Percentiles rank a stretch among this genome's conserved stretches.
phyloP scores from a whole-genome alignment of 2,797 vertebrate species.

The Tangara arthus region DNA sequence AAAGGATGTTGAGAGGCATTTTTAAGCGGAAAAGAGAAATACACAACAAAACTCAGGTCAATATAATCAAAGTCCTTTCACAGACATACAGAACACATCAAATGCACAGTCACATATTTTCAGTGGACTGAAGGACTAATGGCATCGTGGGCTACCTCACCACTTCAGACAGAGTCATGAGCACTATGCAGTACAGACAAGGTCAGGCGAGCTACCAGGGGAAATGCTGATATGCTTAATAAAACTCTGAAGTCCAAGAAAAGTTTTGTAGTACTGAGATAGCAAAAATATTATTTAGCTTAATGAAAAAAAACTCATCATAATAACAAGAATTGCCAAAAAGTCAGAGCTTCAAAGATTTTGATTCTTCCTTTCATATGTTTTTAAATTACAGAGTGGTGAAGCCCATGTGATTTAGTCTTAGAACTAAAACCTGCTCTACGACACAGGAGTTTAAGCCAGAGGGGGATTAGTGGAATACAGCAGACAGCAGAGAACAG shows the following conservation, averaged over 20 bases:
- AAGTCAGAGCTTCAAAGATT: background rate
- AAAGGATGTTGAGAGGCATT: background rate
- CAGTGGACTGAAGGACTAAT: background rate
- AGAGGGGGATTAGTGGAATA: background rate
- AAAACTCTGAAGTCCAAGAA: background rate
- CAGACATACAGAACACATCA: background rate
- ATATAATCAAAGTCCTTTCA: background rate
- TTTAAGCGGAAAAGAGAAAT: background rate
- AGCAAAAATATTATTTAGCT: background rate
- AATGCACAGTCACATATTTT: background rate
- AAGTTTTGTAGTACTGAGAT: background rate
- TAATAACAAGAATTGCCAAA: background rate
- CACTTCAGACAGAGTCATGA: background rate
- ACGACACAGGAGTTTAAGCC: background rate
- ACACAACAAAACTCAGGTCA: background rate
- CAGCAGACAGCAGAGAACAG: background rate
- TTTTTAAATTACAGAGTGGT: background rate
- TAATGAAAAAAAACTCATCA: background rate
- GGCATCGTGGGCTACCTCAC: background rate
- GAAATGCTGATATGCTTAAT: background rate
- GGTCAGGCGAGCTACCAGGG: background rate
- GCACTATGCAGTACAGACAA: rapidly evolving
- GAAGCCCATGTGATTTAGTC: background rate
- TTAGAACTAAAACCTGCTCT: background rate
- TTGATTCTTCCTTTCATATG: background rate